Percentiles rank a stretch among this genome's conserved stretches.
Conservation (phyloP, 2,888 invertebrate species). For the Eupithecia centaureata region DNA sequence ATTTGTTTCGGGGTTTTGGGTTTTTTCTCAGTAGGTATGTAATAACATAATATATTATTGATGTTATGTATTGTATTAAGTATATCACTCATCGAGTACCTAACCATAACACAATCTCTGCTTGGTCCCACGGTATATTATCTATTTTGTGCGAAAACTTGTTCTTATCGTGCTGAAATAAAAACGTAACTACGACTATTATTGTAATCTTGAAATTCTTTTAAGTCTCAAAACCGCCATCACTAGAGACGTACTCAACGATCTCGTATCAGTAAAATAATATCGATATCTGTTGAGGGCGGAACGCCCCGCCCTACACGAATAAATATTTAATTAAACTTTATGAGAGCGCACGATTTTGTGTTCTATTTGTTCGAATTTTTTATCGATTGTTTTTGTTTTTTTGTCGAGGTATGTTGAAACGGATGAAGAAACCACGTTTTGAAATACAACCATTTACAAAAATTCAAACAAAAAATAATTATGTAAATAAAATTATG, state of each 20-base stretch:
- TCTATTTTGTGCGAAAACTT: too few species aligned
- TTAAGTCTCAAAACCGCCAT: constrained; percentile 40
- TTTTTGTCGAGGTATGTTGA: constrained; percentile 44
- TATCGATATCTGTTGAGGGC: constrained; percentile 77
- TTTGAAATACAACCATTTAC: neutral
- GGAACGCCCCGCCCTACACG: constrained; percentile 71
- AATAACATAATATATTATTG: too few species aligned
- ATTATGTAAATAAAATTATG: neutral
- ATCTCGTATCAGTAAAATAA: constrained; percentile 79
- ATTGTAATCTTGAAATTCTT: neutral
- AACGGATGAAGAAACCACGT: constrained; percentile 20
- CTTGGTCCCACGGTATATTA: too few species aligned
- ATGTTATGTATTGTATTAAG: too few species aligned
- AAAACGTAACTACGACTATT: neutral
- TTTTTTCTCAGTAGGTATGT: too few species aligned
- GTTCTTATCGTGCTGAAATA: too few species aligned
- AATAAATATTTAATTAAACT: constrained; percentile 83
- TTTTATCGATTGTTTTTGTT: constrained; percentile 48
- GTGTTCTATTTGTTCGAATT: constrained; percentile 52
- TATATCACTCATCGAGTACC: too few species aligned
- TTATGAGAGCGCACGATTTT: constrained; percentile 69
- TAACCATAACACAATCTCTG: too few species aligned
- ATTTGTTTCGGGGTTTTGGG: too few species aligned
- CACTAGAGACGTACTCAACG: constrained; percentile 53
- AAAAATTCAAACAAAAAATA: neutral